Evolutionary conservation across 1,140 invertebrate genomes (phyloP).

Genomic region (Drosophila teissieri): DNA sequence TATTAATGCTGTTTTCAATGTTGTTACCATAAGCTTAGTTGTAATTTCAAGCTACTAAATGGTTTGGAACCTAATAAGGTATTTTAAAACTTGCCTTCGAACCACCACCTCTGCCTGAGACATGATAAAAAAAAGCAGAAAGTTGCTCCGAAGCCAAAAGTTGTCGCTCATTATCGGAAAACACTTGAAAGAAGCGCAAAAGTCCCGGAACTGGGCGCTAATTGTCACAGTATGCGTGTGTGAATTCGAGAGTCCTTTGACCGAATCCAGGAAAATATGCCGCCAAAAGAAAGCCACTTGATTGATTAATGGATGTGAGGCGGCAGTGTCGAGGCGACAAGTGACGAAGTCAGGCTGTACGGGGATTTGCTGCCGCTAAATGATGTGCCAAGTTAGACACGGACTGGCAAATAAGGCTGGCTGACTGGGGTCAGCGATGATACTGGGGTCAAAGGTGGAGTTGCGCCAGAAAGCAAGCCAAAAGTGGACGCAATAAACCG

Average conservation of each 20-base stretch:
- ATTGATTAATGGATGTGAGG: slow-evolving; percentile 78
- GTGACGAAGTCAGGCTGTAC: slow-evolving; percentile 63
- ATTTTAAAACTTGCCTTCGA: too few species aligned
- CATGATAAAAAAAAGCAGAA: slow-evolving; percentile 28
- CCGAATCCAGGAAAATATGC: slow-evolving; percentile 36
- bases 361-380: slow-evolving; percentile 61
- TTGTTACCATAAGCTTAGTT: too few species aligned
- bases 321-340: slow-evolving; percentile 69
- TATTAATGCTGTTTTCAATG: not conserved
- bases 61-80: not conserved
- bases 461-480: not conserved
- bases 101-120: not conserved
- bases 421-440: not conserved
- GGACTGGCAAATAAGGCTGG: not conserved
- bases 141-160: slow-evolving; percentile 16
- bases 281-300: slow-evolving; percentile 42
- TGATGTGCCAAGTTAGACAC: slow-evolving; percentile 74
- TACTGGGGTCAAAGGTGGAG: not conserved
- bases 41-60: not conserved
- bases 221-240: slow-evolving; percentile 48
- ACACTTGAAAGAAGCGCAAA: slow-evolving; percentile 53
- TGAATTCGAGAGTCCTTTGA: slow-evolving; percentile 16
- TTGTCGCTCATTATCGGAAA: slow-evolving; percentile 59
- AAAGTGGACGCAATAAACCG: slow-evolving; percentile 72
- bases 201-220: slow-evolving; percentile 50